Evolutionary conservation across 2,797 vertebrate genomes (phyloP).

Genomic region (Morelia viridis): DNA sequence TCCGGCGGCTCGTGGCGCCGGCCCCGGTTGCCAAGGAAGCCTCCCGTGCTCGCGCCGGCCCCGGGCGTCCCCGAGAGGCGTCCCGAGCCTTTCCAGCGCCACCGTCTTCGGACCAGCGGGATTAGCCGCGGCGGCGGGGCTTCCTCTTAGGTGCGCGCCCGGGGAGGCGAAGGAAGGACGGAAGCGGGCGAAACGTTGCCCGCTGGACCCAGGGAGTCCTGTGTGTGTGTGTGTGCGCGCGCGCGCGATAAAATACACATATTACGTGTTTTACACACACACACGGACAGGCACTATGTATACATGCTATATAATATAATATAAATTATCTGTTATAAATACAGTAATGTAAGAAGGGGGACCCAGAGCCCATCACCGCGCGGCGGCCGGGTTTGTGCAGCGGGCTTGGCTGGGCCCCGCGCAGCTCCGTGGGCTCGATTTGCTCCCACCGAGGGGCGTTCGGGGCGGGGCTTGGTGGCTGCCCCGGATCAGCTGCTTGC

Average conservation of each 20-base stretch:
- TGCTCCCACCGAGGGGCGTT: background rate
- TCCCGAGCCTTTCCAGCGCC: background rate
- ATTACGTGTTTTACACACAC: too few relatives aligned
- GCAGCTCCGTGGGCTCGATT: background rate
- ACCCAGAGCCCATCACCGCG: background rate
- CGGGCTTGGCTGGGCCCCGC: background rate
- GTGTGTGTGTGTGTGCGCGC: too few relatives aligned
- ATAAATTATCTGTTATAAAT: background rate
- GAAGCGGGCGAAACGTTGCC: background rate
- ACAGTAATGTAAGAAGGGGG: background rate
- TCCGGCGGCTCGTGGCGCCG: constrained; percentile 28
- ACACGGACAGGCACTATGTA: too few relatives aligned
- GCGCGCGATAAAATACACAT: too few relatives aligned
- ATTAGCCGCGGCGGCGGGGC: background rate
- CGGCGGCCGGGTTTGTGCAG: background rate
- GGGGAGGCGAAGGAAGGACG: background rate
- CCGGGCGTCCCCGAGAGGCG: background rate
- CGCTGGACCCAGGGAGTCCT: background rate
- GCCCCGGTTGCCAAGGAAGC: background rate
- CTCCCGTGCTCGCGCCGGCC: background rate
- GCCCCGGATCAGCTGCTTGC: background rate
- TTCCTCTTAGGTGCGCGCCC: background rate
- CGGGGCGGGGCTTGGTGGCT: background rate
- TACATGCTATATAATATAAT: background rate
- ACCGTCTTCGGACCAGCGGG: background rate